Evolutionary conservation across 2,113 vertebrate species (phyloP).

Genomic region (Salvelinus fontinalis): DNA sequence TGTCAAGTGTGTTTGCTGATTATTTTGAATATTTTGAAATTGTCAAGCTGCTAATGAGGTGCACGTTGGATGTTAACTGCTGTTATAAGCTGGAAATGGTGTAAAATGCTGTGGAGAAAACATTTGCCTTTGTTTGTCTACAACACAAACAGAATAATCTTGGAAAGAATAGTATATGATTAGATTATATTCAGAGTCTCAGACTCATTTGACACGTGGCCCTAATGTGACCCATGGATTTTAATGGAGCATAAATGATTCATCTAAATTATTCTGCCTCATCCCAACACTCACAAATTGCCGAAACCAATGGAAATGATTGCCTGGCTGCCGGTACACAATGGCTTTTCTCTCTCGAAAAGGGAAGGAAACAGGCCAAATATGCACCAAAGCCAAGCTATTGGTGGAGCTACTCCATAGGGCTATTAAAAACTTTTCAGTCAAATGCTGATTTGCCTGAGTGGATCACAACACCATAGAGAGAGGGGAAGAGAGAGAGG

Average conservation of each 20-base stretch:
- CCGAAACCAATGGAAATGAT: constrained; percentile 47
- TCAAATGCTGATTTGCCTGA: constrained; percentile 67
- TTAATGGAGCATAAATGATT: constrained; percentile 54
- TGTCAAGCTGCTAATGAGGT: not conserved
- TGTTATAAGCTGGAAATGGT: constrained; percentile 3
- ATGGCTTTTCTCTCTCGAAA: constrained; percentile 39
- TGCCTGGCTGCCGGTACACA: constrained; percentile 43
- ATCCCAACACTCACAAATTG: constrained; percentile 28
- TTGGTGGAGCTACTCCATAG: constrained; percentile 62
- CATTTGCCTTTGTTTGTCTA: constrained; percentile 26
- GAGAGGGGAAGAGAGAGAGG: not conserved
- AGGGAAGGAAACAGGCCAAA: constrained; percentile 57
- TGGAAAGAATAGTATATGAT: constrained; percentile 35
- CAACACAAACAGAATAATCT: constrained; percentile 31
- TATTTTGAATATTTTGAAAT: not conserved
- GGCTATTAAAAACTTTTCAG: constrained; percentile 69
- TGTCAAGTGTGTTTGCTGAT: not conserved
- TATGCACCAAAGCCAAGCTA: constrained; percentile 44
- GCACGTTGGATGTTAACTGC: not conserved
- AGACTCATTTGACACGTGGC: constrained; percentile 17
- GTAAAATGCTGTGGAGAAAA: constrained; percentile 6
- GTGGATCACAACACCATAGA: constrained; percentile 50
- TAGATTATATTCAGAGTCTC: constrained; percentile 5
- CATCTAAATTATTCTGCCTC: constrained; percentile 36
- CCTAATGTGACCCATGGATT: constrained; percentile 43